Percentiles rank a stretch among this genome's conserved stretches.
These are phyloP conservation scores for Odocoileus virginianus DNA, from an alignment of 2,113 vertebrate genomes.

Conservation along the genomic window DNA sequence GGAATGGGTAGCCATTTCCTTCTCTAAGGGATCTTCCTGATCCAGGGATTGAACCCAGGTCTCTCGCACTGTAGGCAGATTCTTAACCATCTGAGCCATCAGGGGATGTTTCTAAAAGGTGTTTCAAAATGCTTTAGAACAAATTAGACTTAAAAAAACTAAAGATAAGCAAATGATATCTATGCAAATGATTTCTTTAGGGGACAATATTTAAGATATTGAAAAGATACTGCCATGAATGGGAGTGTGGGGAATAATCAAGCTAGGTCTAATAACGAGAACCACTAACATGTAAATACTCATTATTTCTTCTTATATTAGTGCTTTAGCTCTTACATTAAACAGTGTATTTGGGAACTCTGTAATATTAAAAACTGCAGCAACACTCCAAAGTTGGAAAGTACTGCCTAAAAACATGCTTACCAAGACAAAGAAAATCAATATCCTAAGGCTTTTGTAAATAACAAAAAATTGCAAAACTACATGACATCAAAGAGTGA, in stretches of 20 bases:
- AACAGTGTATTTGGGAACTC: neutral
- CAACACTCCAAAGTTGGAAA: neutral
- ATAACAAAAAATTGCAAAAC: neutral
- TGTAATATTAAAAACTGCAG: neutral
- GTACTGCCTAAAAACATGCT: neutral
- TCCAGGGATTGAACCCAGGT: neutral
- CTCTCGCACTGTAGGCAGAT: neutral
- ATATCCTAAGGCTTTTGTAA: neutral
- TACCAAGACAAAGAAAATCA: neutral
- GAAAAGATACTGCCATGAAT: neutral
- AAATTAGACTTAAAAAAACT: neutral
- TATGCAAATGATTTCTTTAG: neutral
- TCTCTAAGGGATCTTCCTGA: neutral
- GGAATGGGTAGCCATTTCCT: neutral
- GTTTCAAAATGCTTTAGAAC: neutral
- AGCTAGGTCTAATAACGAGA: neutral
- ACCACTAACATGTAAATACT: neutral
- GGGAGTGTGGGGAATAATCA: neutral
- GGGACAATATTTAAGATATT: neutral
- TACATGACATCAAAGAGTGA: neutral
- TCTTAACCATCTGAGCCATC: neutral
- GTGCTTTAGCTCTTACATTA: neutral
- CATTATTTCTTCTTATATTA: neutral
- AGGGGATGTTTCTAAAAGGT: neutral
- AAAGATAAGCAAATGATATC: neutral